phyloP scores from a whole-genome alignment of 2,113 vertebrate genomes.

The Embiotoca jacksoni region DNA sequence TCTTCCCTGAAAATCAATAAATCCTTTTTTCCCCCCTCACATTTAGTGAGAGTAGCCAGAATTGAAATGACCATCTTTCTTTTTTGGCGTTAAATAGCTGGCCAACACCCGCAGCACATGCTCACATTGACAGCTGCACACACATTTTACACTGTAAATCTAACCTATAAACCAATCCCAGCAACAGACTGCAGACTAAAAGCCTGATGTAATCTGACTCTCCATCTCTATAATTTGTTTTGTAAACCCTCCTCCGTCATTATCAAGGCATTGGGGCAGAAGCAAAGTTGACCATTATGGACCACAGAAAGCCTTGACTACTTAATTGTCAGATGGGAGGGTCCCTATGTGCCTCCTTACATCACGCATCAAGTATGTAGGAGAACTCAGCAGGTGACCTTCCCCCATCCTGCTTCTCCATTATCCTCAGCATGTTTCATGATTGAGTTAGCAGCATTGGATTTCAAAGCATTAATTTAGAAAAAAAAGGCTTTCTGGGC shows the following conservation, averaged over 20 bases:
- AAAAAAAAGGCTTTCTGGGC: slow-evolving; percentile 33
- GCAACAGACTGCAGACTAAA: slow-evolving; percentile 55
- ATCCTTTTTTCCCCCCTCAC: background rate
- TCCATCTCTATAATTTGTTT: slow-evolving; percentile 76
- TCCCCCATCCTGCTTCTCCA: slow-evolving; percentile 36
- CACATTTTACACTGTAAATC: slow-evolving; percentile 40
- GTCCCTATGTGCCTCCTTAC: slow-evolving; percentile 32
- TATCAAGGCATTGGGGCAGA: slow-evolving; percentile 56
- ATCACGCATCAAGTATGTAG: slow-evolving; percentile 52
- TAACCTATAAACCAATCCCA: slow-evolving; percentile 59
- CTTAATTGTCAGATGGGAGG: slow-evolving; percentile 47
- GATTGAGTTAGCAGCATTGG: slow-evolving; percentile 67
- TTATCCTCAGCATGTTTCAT: slow-evolving; percentile 48
- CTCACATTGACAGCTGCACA: background rate
- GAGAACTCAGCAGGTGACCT: slow-evolving; percentile 50
- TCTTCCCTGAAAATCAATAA: slow-evolving; percentile 4
- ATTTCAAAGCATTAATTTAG: slow-evolving; percentile 68
- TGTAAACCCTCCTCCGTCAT: slow-evolving; percentile 62
- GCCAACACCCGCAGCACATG: background rate
- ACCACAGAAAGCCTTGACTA: slow-evolving; percentile 47
- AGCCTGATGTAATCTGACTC: slow-evolving; percentile 73
- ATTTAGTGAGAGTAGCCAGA: slow-evolving; percentile 1
- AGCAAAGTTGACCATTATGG: slow-evolving; percentile 49
- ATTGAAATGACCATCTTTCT: slow-evolving; percentile 10
- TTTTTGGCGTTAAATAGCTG: slow-evolving; percentile 21